A percentile compares a stretch with the other conserved stretches of the same genome.
Evolutionary conservation across 2,888 invertebrate species (phyloP).

Genomic region (Melieria picta): DNA sequence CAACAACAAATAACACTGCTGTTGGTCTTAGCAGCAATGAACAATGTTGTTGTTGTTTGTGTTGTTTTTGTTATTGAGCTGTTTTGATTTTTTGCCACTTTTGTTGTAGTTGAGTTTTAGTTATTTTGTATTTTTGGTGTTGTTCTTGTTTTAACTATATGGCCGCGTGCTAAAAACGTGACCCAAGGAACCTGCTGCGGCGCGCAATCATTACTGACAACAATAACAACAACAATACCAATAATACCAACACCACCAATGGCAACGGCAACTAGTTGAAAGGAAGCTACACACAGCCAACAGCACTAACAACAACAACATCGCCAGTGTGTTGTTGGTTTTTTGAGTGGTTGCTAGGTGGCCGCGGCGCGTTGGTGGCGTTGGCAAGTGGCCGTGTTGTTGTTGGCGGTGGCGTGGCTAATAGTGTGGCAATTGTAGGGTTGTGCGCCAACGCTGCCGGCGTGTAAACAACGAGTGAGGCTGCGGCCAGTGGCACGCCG

Average conservation of each 20-base stretch:
- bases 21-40: background rate
- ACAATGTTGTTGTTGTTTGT: background rate
- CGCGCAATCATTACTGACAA: background rate
- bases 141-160: constrained; percentile 8
- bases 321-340: background rate
- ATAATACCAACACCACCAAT: background rate
- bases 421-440: constrained; percentile 33
- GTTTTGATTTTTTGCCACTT: constrained; percentile 9
- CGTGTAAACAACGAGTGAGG: constrained; percentile 10
- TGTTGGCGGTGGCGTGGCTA: constrained; percentile 21
- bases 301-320: background rate
- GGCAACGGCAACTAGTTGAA: background rate
- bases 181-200: constrained; percentile 28
- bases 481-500: no score
- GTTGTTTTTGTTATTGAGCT: background rate
- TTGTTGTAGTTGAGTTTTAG: constrained; percentile 11
- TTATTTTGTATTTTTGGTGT: constrained; percentile 3
- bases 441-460: constrained; percentile 12
- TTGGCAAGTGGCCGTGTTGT: background rate
- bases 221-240: no score
- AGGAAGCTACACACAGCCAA: background rate
- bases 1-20: background rate
- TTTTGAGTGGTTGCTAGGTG: constrained; percentile 22
- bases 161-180: constrained; percentile 36
- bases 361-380: constrained; percentile 12